Evolutionary conservation across 2,113 vertebrate genomes (phyloP), one percentile per base, ranked within the genome.

Genomic region (Nesogale talazaci): DNA sequence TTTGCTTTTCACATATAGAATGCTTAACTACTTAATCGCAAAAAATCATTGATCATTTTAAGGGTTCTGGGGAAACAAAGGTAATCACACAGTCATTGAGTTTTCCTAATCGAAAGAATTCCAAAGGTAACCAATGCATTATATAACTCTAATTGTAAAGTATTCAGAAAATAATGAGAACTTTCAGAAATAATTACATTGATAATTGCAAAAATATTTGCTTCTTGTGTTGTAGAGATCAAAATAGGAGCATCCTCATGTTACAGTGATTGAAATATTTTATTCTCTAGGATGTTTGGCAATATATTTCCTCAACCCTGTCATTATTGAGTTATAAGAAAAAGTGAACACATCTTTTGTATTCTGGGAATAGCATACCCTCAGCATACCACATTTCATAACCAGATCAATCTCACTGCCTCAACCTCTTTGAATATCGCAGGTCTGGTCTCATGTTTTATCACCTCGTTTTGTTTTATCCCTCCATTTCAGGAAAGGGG

Each of bases 1-100:
- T 85, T 91, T 86, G 83, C 76, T 93, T 97, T 92, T 92, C 17
- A 91, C 80, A 83, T 83, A 38, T 52, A 63, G 40, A 81, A 59
- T 74, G 78, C n/a, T 95, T 90, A 88, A 87, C 63, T 67, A 40
- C 52, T 61, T 88, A 67, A 78, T 79, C 81, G 63, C 34, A 15
- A 17, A 38, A 93, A 94, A 88, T 56, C n/a, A 90, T 38, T 29
- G 84, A 22, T 70, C 82, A 25, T 83, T 86, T 94, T 81, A 52
- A 52, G 36, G 25, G 86, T 91, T 34, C 83, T 95, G 80, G 15
- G 7, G 85, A 81, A 92, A 78, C 27, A 96, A 92, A 95, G 38
- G n/a, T 25, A 74, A 77, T 88, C 65, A 74, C 85, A 86, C 76
- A 89, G 27, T 6, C 67, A 22, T 89, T 86, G 23, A 59, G 10